Conservation (phyloP, 2,113 vertebrate genomes). For the Aplodontia rufa region DNA sequence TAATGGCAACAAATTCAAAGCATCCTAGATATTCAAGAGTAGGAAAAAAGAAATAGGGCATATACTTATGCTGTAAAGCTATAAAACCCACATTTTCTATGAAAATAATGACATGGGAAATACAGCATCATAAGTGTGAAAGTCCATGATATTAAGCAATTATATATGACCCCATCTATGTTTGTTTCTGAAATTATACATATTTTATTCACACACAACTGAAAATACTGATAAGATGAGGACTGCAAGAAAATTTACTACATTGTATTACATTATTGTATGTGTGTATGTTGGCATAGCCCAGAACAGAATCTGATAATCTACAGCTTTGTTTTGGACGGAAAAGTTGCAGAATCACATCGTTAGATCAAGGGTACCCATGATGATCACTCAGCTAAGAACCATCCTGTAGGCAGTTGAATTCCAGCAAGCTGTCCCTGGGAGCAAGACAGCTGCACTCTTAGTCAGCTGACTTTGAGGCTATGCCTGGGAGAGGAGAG, state of each 20-base stretch:
- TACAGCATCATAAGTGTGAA: not conserved
- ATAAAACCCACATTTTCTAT: slow-evolving; percentile 29
- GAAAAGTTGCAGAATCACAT: slow-evolving; percentile 29
- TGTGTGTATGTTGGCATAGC: not conserved
- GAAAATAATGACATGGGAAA: not conserved
- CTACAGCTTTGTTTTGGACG: not conserved
- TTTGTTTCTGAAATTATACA: slow-evolving; percentile 47
- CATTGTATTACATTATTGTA: not conserved
- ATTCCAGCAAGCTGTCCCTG: slow-evolving; percentile 50
- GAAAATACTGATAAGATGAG: slow-evolving; percentile 11
- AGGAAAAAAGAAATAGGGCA: slow-evolving; percentile 27
- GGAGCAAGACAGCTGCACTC: slow-evolving; percentile 44
- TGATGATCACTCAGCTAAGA: slow-evolving; percentile 62
- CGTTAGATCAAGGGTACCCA: slow-evolving; percentile 46
- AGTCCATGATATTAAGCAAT: not conserved
- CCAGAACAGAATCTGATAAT: not conserved
- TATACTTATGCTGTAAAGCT: not conserved
- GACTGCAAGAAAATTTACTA: not conserved
- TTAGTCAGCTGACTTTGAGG: slow-evolving; percentile 49
- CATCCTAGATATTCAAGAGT: not conserved
- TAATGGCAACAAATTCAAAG: slow-evolving; percentile 43
- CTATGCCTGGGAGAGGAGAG: slow-evolving; percentile 54
- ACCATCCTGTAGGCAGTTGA: slow-evolving; percentile 55
- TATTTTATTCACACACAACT: slow-evolving; percentile 30
- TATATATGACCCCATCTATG: not conserved